Evolutionary conservation across 2,113 vertebrate genomes (phyloP).

Genomic region (Trogon melanurus): DNA sequence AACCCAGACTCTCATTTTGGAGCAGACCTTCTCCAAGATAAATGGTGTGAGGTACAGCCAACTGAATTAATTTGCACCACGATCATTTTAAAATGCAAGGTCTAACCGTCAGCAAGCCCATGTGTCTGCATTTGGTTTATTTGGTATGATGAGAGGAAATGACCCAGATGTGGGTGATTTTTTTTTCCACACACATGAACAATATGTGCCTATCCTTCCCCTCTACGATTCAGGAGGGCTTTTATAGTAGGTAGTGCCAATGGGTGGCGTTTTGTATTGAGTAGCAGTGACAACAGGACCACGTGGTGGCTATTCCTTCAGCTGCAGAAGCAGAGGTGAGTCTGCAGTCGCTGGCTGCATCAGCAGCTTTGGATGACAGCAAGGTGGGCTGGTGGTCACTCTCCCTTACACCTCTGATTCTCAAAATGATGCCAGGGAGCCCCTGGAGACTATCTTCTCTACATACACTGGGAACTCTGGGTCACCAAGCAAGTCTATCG

Average conservation of each 20-base stretch:
- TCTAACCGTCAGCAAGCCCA: not conserved
- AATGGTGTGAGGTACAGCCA: conserved; percentile 3
- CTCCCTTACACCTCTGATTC: not conserved
- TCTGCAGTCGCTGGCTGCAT: not conserved
- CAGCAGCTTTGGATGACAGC: not conserved
- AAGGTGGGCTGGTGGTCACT: not conserved
- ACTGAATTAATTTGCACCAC: not conserved
- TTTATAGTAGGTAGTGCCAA: not conserved
- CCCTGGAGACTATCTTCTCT: not conserved
- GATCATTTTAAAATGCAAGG: not conserved
- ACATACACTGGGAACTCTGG: not conserved
- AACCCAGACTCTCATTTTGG: conserved; percentile 39
- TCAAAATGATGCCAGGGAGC: not conserved
- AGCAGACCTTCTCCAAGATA: conserved; percentile 38
- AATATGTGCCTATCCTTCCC: not conserved
- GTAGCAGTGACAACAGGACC: not conserved
- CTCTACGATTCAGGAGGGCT: not conserved
- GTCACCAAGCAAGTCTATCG: not conserved
- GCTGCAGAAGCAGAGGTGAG: not conserved
- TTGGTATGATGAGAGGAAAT: not conserved
- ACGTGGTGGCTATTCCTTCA: not conserved
- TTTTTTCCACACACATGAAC: not conserved
- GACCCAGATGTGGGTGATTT: not conserved
- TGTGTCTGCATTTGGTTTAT: not conserved
- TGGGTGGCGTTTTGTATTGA: not conserved